A percentile compares a stretch with the other conserved stretches of the same genome.
phyloP scores from a whole-genome alignment of 2,113 vertebrate species.

The Mormoops blainvillei region DNA sequence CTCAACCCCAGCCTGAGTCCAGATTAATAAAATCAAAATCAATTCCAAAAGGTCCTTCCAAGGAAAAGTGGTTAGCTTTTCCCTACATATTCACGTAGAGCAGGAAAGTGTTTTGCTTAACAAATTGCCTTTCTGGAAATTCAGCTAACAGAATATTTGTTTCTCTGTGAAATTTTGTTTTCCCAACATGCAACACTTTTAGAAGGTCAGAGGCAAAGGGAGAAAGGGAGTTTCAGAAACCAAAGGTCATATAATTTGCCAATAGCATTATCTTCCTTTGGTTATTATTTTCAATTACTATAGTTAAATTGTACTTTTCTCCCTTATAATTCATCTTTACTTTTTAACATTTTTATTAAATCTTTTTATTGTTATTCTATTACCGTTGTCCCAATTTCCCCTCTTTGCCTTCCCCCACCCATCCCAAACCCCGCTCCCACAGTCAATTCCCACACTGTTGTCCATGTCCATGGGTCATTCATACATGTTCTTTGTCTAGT shows the following conservation, averaged over 20 bases:
- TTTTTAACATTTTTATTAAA: no score
- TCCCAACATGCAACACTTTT: conserved; percentile 13
- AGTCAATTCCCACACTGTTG: no score
- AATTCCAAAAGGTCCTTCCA: conserved; percentile 62
- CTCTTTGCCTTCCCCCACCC: no score
- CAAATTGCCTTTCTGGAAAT: conserved; percentile 54
- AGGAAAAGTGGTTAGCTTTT: conserved; percentile 41
- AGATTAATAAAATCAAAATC: conserved; percentile 67
- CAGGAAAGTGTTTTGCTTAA: conserved; percentile 45
- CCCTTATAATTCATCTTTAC: not conserved
- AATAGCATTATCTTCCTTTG: not conserved
- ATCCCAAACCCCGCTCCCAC: no score
- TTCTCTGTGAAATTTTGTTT: conserved; percentile 27
- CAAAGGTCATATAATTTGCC: not conserved
- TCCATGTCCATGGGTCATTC: no score
- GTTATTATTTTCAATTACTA: not conserved
- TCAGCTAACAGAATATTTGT: not conserved
- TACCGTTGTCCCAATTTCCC: no score
- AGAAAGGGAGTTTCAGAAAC: conserved; percentile 33
- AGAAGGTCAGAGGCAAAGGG: not conserved
- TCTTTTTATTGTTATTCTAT: no score
- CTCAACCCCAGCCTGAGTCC: conserved; percentile 49
- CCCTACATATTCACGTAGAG: not conserved
- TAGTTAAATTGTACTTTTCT: not conserved
- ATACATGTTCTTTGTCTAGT: no score